Base-by-base conservation (phyloP, 2,888 invertebrate species). In the Trachelus stipa region DNA sequence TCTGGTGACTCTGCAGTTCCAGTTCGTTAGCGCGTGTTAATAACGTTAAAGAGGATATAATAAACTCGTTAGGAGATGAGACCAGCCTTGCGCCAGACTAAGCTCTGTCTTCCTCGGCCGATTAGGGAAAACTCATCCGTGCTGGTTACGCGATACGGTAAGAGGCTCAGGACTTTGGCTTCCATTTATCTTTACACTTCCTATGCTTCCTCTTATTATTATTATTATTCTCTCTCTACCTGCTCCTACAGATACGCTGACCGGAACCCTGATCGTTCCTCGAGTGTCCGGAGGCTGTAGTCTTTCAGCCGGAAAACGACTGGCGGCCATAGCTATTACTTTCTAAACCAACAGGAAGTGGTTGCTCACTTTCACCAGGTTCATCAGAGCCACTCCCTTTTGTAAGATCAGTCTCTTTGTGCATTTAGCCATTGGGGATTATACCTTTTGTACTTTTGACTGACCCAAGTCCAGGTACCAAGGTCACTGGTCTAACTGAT, bases 21-120 rank as follows among this genome's bases (percentile, higher is more conserved):
- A 85, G 85, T 88, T 88, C 88, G 85, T 88, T 86, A 85, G 86
- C 84, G 84, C 86, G 88, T 84, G 88, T 88, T 88, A 89, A 89
- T 89, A 88, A 88, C 86, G 87, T 87, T 87, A 85, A 86, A 86
- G 84, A 87, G 86, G 86, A 87, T 85, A 82, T 85, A 87, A 87
- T 88, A 87, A 88, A 88, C 87, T 88, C 86, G 87, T 86, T 85
- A 76, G 69, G 74, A 37, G 74, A 37, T 37, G 71, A 71, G 33
- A 71, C 71, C 71, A 56, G 56, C 56, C 71, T 31, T 31, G 71
- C 3, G 31, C 31, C 33, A 15, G 71, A 34, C 71, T 71, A 71
- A 71, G 71, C 71, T 34, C 33, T 71, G 31, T 71, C 71, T 71
- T 71, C 12, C 33, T 31, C 33, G 71, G 33, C 33, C 71, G 71